phyloP scores from a whole-genome alignment of 2,888 invertebrate species.

The Drosophila conformis region DNA sequence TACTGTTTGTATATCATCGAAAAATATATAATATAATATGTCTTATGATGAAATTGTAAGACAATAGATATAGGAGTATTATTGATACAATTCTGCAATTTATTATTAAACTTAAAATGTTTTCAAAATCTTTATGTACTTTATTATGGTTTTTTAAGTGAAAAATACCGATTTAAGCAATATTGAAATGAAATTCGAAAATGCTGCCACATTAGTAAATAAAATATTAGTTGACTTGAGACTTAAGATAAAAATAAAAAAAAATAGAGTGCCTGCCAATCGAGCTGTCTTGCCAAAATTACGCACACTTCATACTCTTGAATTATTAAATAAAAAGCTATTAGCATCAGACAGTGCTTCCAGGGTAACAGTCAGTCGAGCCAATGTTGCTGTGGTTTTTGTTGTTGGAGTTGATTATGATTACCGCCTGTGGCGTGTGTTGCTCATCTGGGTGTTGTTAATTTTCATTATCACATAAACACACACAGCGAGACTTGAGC shows the following conservation, averaged over 20 bases:
- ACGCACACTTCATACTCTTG: constrained; percentile 6
- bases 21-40: not conserved
- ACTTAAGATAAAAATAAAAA: not conserved
- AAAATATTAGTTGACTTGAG: not conserved
- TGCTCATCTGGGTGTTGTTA: constrained; percentile 61
- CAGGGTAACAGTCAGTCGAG: constrained; percentile 12
- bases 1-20: not conserved
- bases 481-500: constrained; percentile 4
- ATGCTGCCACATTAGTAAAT: not conserved
- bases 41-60: not conserved
- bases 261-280: not conserved
- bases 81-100: not conserved
- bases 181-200: not conserved
- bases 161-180: not conserved
- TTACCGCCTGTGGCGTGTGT: constrained; percentile 48
- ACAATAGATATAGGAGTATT: not conserved
- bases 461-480: constrained; percentile 61
- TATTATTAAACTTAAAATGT: not conserved
- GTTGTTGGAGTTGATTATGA: constrained; percentile 12
- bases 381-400: not conserved
- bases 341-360: not conserved
- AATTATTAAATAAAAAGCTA: constrained; percentile 8
- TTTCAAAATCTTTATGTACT: not conserved
- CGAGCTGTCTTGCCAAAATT: not conserved
- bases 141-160: not conserved